These are phyloP conservation scores for Sycophila sp. DNA, from an alignment of 1,140 invertebrate genomes.

Conservation along the genomic window DNA sequence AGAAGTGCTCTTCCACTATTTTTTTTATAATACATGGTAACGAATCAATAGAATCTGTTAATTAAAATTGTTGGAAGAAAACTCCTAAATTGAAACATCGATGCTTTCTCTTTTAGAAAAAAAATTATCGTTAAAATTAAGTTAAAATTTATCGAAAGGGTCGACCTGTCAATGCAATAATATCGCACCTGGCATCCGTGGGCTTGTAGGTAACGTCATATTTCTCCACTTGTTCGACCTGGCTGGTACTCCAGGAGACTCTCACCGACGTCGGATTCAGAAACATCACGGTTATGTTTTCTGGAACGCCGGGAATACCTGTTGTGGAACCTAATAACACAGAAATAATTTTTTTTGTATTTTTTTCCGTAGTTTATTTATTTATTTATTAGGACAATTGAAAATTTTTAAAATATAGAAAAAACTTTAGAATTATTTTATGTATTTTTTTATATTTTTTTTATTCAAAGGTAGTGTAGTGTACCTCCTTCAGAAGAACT, in stretches of 20 bases:
- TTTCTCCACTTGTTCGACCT: slow-evolving; percentile 79
- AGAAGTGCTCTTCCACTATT: too few relatives aligned
- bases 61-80: too few relatives aligned
- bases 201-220: slow-evolving; percentile 88
- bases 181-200: slow-evolving; percentile 78
- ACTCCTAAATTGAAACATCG: slow-evolving; percentile 2
- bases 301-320: slow-evolving; percentile 77
- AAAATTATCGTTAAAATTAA: not conserved
- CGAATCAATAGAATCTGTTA: too few relatives aligned
- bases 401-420: too few relatives aligned
- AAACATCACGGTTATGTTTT: slow-evolving; percentile 88
- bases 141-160: not conserved
- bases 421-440: too few relatives aligned
- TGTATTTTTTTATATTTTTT: too few relatives aligned
- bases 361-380: too few relatives aligned
- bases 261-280: slow-evolving; percentile 82
- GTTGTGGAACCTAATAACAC: slow-evolving; percentile 76
- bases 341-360: too few relatives aligned
- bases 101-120: not conserved
- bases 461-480: too few relatives aligned
- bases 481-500: too few relatives aligned
- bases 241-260: slow-evolving; percentile 82
- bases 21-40: too few relatives aligned
- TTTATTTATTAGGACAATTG: too few relatives aligned
- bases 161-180: not conserved